These are phyloP conservation scores for Lithophane semibrunnea DNA, from an alignment of 2,888 invertebrate genomes.

Conservation along the genomic window DNA sequence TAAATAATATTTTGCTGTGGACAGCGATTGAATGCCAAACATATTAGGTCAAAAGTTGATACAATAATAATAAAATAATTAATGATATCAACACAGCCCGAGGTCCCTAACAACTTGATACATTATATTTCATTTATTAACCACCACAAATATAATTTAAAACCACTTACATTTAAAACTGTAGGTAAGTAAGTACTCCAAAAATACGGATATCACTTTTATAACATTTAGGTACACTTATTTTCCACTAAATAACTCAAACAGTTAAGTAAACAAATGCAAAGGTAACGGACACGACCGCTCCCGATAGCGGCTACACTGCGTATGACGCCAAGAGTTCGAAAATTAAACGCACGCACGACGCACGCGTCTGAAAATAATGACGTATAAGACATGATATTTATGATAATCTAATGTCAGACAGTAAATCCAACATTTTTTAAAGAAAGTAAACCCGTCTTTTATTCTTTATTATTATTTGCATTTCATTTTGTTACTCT, in stretches of 20 bases:
- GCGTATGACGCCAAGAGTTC: background rate
- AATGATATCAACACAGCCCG: constrained; percentile 11
- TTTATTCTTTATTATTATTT: background rate
- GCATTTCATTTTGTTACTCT: background rate
- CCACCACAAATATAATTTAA: background rate
- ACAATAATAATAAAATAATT: background rate
- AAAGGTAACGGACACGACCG: background rate
- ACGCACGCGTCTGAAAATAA: constrained; percentile 17
- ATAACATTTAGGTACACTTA: background rate
- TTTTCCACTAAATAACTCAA: background rate
- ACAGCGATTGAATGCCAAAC: background rate
- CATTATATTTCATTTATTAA: constrained; percentile 5
- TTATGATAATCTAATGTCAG: background rate
- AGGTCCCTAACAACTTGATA: background rate
- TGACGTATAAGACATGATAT: background rate
- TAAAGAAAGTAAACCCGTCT: background rate
- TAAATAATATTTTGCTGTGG: background rate
- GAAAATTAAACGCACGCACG: background rate
- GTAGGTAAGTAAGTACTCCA: background rate
- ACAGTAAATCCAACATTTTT: background rate
- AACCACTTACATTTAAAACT: constrained; percentile 17
- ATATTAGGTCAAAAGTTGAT: background rate
- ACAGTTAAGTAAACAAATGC: background rate
- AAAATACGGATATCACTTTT: constrained; percentile 1
- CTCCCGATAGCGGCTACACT: background rate